Percentiles rank a stretch among this genome's conserved stretches.
These are phyloP conservation scores for Papilio glaucus DNA, from an alignment of 1,140 invertebrate species.

Conservation along the genomic window DNA sequence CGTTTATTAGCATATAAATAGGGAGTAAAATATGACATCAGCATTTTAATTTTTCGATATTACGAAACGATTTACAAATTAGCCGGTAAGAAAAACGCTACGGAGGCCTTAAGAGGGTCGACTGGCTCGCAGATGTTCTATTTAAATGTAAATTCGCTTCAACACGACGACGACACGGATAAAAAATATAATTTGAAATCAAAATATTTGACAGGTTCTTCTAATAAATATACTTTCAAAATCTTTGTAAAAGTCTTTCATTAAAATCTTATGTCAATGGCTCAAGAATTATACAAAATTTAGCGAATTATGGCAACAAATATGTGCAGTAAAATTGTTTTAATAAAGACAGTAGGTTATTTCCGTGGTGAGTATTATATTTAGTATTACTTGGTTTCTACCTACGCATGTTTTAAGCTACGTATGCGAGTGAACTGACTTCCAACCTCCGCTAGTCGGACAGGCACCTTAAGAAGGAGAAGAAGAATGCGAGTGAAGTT, in stretches of 20 bases:
- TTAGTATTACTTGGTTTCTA: too few relatives aligned
- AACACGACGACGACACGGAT: constrained; percentile 74
- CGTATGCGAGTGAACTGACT: too few relatives aligned
- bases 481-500: too few relatives aligned
- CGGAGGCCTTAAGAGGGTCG: constrained; percentile 76
- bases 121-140: constrained; percentile 79
- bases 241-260: constrained; percentile 14
- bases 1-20: constrained; percentile 81
- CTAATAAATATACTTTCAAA: constrained; percentile 58
- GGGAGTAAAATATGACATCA: constrained; percentile 80
- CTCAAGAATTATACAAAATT: neutral
- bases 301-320: too few relatives aligned
- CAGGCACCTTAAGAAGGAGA: too few relatives aligned
- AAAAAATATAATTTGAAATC: constrained; percentile 78
- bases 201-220: constrained; percentile 73
- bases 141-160: constrained; percentile 82
- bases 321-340: too few relatives aligned
- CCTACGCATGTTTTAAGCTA: too few relatives aligned
- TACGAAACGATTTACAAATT: constrained; percentile 83
- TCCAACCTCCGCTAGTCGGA: too few relatives aligned
- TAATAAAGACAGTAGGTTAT: too few relatives aligned
- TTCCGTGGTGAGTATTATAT: too few relatives aligned
- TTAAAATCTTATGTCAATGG: constrained; percentile 28
- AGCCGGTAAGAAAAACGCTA: constrained; percentile 79
- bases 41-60: constrained; percentile 83